phyloP scores from a whole-genome alignment of 2,888 invertebrate species.

The Palloptera scutellata region DNA sequence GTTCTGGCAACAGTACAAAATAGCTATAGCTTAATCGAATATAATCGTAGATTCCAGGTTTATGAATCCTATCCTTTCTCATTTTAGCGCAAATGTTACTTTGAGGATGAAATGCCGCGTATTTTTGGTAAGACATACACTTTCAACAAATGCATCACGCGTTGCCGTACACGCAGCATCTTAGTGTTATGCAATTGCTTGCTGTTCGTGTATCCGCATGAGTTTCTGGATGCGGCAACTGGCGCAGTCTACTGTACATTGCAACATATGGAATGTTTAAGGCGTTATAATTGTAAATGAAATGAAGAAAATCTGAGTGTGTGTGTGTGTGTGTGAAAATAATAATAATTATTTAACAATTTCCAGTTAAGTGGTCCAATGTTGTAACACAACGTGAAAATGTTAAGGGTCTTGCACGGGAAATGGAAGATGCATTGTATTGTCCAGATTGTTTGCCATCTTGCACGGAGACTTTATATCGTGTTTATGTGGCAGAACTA shows the following conservation, averaged over 20 bases:
- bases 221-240: constrained; percentile 38
- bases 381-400: constrained; percentile 54
- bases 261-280: constrained; percentile 63
- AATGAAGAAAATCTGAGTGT: not conserved
- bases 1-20: no score
- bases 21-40: no score
- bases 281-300: constrained; percentile 66
- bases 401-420: constrained; percentile 64
- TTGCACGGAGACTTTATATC: constrained; percentile 68
- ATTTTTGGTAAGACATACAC: constrained; percentile 51
- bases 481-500: constrained; percentile 48
- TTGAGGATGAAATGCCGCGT: constrained; percentile 64
- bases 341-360: not conserved
- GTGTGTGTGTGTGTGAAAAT: not conserved
- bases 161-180: constrained; percentile 68
- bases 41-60: no score
- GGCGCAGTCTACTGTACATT: constrained; percentile 56
- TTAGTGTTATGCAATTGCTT: constrained; percentile 68
- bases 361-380: constrained; percentile 64
- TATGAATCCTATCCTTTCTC: no score
- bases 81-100: constrained; percentile 68
- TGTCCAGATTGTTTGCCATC: constrained; percentile 70
- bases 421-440: constrained; percentile 67
- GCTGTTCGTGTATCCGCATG: constrained; percentile 66
- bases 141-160: constrained; percentile 70